phyloP scores from a whole-genome alignment of 2,888 invertebrate genomes.

The Sinotaia quadrata region DNA sequence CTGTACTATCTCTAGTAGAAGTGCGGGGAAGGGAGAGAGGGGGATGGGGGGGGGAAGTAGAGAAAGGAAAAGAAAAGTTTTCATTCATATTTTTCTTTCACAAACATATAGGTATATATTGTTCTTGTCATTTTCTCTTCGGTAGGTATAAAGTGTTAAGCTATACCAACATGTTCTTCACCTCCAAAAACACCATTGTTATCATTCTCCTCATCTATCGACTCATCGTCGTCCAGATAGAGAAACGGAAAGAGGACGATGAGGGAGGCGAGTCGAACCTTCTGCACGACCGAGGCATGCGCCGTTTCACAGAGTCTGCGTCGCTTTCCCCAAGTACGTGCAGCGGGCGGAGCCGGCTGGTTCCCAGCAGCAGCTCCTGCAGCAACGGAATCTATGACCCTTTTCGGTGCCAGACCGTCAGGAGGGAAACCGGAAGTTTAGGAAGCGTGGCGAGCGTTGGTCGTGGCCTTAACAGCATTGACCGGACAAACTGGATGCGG shows the following conservation, averaged over 20 bases:
- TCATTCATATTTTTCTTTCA: too few relatives aligned
- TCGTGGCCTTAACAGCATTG: not conserved
- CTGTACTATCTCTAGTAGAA: too few relatives aligned
- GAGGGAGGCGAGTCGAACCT: conserved; percentile 11
- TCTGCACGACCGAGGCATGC: conserved; percentile 16
- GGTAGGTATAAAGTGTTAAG: conserved; percentile 89
- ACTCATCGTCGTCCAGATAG: conserved; percentile 73
- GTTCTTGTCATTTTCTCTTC: not conserved
- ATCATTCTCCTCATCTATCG: conserved; percentile 89
- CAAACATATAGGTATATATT: too few relatives aligned
- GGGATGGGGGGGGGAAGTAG: too few relatives aligned
- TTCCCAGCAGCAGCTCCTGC: conserved; percentile 26
- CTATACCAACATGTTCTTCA: conserved; percentile 97
- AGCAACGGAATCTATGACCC: conserved; percentile 33
- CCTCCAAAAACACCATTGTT: conserved; percentile 90
- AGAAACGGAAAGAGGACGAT: conserved; percentile 18
- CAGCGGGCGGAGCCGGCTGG: conserved; percentile 29
- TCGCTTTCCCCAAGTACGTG: conserved; percentile 27
- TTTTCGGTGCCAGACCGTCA: conserved; percentile 1
- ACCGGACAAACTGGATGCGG: conserved; percentile 5
- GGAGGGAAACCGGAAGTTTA: not conserved
- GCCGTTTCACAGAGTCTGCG: conserved; percentile 5
- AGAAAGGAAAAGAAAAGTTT: too few relatives aligned
- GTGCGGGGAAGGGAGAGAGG: too few relatives aligned
- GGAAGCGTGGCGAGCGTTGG: conserved; percentile 12